Evolutionary conservation across 1,140 invertebrate genomes (phyloP), one percentile per base, ranked within the genome.

Genomic region (Camponotus floridanus): DNA sequence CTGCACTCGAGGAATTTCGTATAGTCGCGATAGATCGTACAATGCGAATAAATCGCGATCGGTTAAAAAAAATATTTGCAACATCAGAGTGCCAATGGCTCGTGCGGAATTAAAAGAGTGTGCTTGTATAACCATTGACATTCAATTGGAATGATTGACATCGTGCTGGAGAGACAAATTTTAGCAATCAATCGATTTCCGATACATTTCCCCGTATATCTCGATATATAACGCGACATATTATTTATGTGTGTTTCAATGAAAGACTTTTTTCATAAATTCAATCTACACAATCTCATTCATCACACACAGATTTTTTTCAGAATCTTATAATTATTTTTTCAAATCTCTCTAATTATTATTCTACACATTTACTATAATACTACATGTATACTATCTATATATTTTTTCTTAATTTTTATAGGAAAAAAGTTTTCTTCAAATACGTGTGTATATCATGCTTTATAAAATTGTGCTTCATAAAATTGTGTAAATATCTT

Each of bases 121-220:
- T 26, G 55, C 79, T 61, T 73, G 79, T 73, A 74, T 26, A 21
- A 39, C 48, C 26, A 59, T 81, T 59, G 67, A 39, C 68, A 45
- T 83, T 61, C 68, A 48, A 45, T 62, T 57, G 65, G 68, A 57
- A 71, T 71, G 67, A 71, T 61, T 74, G 79, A 83, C 55, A 42
- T 48, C 31, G 45, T 11, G 39, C 18, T 45, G 21, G 68, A 59
- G 79, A 61, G 55, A 83, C 68, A 74, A 74, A 83, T 83, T 83
- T 59, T 73, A 59, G 79, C 79, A 73, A 81, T 83, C 68, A 73
- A 83, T 83, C 55, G 39, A 83, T 83, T 83, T 61, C n/a, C 57
- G 8, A 61, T 83, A 74, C 18, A 59, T 21, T 11, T 18, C 68
- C 31, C 67, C 11, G 33, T 48, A 21, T 71, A 61, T 61, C 11